Percentiles rank a stretch among this genome's conserved stretches.
Evolutionary conservation across 1,140 invertebrate species (phyloP).

Genomic region (Paramacrobiotus metropolitanus): DNA sequence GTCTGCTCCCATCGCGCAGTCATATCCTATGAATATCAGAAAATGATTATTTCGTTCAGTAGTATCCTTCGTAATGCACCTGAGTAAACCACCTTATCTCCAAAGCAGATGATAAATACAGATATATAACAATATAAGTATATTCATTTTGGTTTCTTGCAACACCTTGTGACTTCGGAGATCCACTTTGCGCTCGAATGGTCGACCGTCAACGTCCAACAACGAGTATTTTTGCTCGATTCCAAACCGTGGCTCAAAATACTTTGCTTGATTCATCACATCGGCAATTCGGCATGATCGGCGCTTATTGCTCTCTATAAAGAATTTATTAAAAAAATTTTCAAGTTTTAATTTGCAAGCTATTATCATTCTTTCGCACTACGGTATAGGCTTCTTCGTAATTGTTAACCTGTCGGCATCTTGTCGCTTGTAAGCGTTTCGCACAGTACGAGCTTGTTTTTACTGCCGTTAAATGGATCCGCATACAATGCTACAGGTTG

Average conservation of each 20-base stretch:
- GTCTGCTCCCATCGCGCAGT: conserved; percentile 85
- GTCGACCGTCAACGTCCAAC: conserved; percentile 60
- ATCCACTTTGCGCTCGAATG: conserved; percentile 82
- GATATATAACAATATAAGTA: too few species aligned
- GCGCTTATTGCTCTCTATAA: conserved; percentile 43
- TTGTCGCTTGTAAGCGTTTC: conserved; percentile 44
- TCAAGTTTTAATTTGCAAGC: too few species aligned
- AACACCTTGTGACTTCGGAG: conserved; percentile 49
- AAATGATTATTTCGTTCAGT: too few species aligned
- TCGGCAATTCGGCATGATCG: conserved; percentile 50
- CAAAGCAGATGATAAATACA: too few species aligned
- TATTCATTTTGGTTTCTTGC: too few species aligned
- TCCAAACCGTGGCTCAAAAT: conserved; percentile 76
- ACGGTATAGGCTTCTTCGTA: too few species aligned
- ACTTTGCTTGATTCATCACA: conserved; percentile 41
- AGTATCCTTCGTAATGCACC: too few species aligned
- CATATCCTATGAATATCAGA: conserved; percentile 57
- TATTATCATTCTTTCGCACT: too few species aligned
- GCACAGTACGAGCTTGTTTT: conserved; percentile 73
- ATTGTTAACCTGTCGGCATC: conserved; percentile 14
- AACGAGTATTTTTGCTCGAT: conserved; percentile 82
- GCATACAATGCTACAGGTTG: conserved; percentile 65
- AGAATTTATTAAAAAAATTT: too few species aligned
- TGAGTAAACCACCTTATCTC: too few species aligned
- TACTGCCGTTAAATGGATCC: conserved; percentile 60